Percentiles rank a stretch among this genome's conserved stretches.
These are phyloP conservation scores for Hephaestus fuliginosus DNA, from an alignment of 2,797 vertebrate species.

Conservation along the genomic window DNA sequence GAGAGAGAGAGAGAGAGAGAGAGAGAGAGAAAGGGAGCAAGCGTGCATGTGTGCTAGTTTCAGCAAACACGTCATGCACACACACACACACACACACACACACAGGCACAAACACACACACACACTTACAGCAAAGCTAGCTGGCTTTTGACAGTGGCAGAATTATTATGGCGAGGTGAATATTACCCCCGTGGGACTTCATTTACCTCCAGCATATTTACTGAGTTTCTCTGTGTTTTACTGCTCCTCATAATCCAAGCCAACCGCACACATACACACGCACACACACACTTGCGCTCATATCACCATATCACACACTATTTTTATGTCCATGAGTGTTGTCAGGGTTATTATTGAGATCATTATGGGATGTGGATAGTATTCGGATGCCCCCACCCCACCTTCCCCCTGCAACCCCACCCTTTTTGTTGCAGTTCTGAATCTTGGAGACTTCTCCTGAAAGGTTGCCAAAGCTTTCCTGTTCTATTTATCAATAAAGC, in stretches of 20 bases:
- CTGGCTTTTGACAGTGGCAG: slow-evolving; percentile 86
- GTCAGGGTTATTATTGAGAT: slow-evolving; percentile 87
- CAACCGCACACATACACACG: slow-evolving; percentile 63
- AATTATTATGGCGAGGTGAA: slow-evolving; percentile 86
- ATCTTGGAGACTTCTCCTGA: slow-evolving; percentile 71
- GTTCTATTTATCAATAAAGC: slow-evolving; percentile 79
- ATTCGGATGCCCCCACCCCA: slow-evolving; percentile 66
- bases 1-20: slow-evolving; percentile 14
- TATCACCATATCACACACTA: slow-evolving; percentile 80
- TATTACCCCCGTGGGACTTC: slow-evolving; percentile 88
- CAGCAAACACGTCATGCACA: slow-evolving; percentile 48
- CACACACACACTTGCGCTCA: slow-evolving; percentile 60
- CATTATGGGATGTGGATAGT: slow-evolving; percentile 84
- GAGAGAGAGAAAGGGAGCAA: slow-evolving; percentile 6
- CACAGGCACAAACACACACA: slow-evolving; percentile 52
- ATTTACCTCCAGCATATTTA: slow-evolving; percentile 89
- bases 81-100: slow-evolving; percentile 38
- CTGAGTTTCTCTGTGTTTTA: slow-evolving; percentile 88
- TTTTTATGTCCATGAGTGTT: slow-evolving; percentile 83
- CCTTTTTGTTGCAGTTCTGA: slow-evolving; percentile 70
- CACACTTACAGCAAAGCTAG: slow-evolving; percentile 76
- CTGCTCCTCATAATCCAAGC: slow-evolving; percentile 86
- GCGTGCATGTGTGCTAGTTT: slow-evolving; percentile 64
- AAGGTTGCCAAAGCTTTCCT: slow-evolving; percentile 78
- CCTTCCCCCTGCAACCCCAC: slow-evolving; percentile 38